Evolutionary conservation across 1,140 invertebrate genomes (phyloP), one percentile per base, ranked within the genome.

Genomic region (Achroia grisella): DNA sequence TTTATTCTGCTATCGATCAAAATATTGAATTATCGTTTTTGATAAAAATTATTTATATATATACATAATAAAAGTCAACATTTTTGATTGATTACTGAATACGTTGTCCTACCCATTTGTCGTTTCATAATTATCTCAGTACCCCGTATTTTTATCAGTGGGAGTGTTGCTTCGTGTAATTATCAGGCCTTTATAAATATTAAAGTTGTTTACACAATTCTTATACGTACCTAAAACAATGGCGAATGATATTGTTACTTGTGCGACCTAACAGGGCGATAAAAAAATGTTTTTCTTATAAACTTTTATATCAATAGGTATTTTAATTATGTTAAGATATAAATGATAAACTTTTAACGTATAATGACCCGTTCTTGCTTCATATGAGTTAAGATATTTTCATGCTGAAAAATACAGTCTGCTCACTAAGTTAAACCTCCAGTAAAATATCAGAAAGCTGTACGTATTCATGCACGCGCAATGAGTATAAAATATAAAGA

Each of bases 141-240:
- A 49, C 52, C 55, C 57, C 37, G 43, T 44, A 36, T 44, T 52
- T 32, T 44, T 54, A 64, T 69, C 59, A 52, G 52, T 51, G 54
- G 54, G 55, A 39, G 54, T 61, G 59, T 63, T 70, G 55, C 55
- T 63, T 65, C 43, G 35, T 39, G 44, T 43, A 27, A 23, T 41
- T 63, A 63, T 60, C 60, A 15, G 5, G 6, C 13, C 14, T 17
- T 50, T 37, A 29, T 39, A 47, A 54, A 54, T 58, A 54, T 39
- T n/a, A n/a, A 43, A 34, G 17, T 37, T 53, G 52, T 59, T 44
- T 52, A 41, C 28, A 32, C 8, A 35, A 44, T 41, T 45, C 2
- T 3, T 23, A 23, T 3, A 23, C 2, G 2, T 42, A 44, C 17
- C 33, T 44, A 48, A 8, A 30, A 56, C 49, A 50, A 55, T 55